A percentile compares a stretch with the other conserved stretches of the same genome.
Conservation (phyloP, 2,113 vertebrate genomes). For the Periophthalmodon schlosseri region DNA sequence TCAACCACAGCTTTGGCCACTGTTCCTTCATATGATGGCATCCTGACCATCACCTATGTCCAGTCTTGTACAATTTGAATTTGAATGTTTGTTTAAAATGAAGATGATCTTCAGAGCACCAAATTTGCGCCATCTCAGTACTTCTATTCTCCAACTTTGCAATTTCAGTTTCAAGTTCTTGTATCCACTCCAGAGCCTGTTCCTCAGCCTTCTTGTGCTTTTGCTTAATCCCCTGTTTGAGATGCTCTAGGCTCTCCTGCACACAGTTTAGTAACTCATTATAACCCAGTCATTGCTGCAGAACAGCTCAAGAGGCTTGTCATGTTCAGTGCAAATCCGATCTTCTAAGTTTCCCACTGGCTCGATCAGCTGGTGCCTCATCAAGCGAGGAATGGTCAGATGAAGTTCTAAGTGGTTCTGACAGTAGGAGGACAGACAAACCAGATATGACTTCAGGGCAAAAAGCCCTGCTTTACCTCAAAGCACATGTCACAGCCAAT, state of each 20-base stretch:
- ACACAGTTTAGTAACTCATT: not conserved
- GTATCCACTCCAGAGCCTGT: slow-evolving; percentile 8
- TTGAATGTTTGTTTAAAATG: not conserved
- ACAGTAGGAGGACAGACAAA: not conserved
- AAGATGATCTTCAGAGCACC: not conserved
- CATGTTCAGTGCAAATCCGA: not conserved
- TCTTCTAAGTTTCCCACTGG: not conserved
- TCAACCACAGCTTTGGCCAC: not conserved
- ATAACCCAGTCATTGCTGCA: not conserved
- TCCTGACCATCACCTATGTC: not conserved
- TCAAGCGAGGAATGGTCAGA: not conserved
- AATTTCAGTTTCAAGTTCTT: slow-evolving; percentile 40
- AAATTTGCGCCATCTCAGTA: slow-evolving; percentile 2
- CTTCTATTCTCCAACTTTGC: slow-evolving; percentile 17
- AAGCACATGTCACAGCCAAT: not conserved
- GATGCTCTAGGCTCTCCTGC: not conserved
- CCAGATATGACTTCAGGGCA: not conserved
- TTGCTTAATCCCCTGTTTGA: slow-evolving; percentile 1
- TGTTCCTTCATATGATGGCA: slow-evolving; percentile 3
- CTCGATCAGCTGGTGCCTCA: not conserved
- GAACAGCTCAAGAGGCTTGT: not conserved
- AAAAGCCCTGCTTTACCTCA: not conserved
- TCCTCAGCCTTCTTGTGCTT: slow-evolving; percentile 6
- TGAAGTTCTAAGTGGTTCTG: not conserved
- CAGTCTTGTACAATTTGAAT: not conserved